phyloP scores from a whole-genome alignment of 64 coral and sea anemone genomes.

The Cladopsammia gracilis region DNA sequence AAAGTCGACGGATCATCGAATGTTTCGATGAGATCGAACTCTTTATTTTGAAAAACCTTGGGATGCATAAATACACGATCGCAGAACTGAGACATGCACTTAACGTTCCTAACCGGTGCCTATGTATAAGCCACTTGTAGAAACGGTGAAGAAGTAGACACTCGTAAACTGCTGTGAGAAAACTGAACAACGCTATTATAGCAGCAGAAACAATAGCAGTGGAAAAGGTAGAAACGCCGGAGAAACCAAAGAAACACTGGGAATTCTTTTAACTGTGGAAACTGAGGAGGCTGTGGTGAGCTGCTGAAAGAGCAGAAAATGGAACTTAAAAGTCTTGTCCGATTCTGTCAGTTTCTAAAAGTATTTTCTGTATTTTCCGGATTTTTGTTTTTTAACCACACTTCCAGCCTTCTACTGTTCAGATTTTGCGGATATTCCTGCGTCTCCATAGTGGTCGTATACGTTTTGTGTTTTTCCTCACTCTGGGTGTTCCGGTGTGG shows the following conservation, averaged over 20 bases:
- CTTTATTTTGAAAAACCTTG: not conserved
- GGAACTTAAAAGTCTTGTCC: not conserved
- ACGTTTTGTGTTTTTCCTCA: slow-evolving; percentile 42
- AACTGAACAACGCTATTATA: no score
- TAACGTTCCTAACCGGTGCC: no score
- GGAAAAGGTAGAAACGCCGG: no score
- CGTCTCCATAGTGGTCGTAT: slow-evolving; percentile 37
- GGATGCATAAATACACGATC: no score
- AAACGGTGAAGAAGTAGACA: no score
- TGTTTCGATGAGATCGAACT: not conserved
- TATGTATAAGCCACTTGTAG: no score
- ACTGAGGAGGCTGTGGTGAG: not conserved
- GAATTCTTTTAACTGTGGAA: no score
- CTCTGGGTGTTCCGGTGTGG: slow-evolving; percentile 56
- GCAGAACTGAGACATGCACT: no score
- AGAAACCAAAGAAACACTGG: no score
- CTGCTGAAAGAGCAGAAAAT: not conserved
- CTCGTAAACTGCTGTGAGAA: no score
- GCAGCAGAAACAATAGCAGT: no score
- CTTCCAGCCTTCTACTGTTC: slow-evolving; percentile 62
- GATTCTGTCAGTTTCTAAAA: slow-evolving; percentile 20
- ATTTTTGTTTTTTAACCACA: slow-evolving; percentile 56
- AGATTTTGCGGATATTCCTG: slow-evolving; percentile 66
- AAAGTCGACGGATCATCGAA: not conserved
- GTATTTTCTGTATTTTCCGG: slow-evolving; percentile 58